phyloP scores from a whole-genome alignment of 35 echinoderm and acorn worm species.

The Anneissia japonica region DNA sequence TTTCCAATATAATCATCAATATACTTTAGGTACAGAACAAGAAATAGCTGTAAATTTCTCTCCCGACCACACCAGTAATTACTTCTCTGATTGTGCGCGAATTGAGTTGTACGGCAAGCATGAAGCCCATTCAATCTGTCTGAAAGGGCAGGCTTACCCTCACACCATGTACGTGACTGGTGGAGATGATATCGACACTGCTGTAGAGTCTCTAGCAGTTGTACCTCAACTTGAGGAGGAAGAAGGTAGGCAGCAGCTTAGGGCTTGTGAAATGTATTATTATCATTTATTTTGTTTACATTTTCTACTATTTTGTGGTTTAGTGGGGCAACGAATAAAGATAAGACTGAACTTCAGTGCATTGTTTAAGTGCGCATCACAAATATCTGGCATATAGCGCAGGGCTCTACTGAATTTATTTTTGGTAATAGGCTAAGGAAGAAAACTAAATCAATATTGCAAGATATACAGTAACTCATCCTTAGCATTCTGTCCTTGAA shows the following conservation, averaged over 20 bases:
- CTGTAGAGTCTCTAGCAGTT: constrained; percentile 66
- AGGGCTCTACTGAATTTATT: too few species aligned
- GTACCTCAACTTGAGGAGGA: constrained; percentile 48
- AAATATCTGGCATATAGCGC: too few species aligned
- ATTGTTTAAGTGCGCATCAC: too few species aligned
- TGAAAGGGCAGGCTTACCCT: constrained; percentile 69
- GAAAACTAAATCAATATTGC: too few species aligned
- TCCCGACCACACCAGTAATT: constrained; percentile 82
- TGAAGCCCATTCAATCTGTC: constrained; percentile 61
- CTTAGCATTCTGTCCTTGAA: too few species aligned
- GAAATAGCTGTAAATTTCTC: constrained; percentile 79
- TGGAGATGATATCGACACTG: constrained; percentile 64
- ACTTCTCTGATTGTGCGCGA: constrained; percentile 67
- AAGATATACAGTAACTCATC: too few species aligned
- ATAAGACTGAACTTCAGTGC: too few species aligned
- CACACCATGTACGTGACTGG: constrained; percentile 87
- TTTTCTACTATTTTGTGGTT: too few species aligned
- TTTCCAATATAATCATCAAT: neutral
- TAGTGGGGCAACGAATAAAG: too few species aligned
- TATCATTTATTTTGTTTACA: too few species aligned
- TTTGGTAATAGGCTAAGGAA: too few species aligned
- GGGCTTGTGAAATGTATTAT: neutral
- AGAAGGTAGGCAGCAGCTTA: constrained; percentile 20
- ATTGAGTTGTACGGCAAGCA: constrained; percentile 81
- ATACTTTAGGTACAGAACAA: constrained; percentile 52